These are phyloP conservation scores for Aphelenchoides avenae DNA, from an alignment of 1,140 invertebrate genomes.

Conservation along the genomic window DNA sequence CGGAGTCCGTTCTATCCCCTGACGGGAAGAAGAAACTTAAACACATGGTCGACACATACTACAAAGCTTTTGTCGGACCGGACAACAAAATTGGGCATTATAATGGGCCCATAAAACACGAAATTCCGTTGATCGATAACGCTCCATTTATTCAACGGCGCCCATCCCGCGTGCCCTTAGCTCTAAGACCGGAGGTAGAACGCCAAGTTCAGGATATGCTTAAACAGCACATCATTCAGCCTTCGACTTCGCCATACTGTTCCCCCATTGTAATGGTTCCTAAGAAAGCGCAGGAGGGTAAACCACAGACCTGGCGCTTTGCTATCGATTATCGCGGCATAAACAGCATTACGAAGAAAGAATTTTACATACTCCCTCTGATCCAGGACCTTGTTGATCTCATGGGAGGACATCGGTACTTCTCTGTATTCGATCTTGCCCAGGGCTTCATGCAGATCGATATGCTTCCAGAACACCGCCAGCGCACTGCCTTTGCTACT, in stretches of 20 bases:
- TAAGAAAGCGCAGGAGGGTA: constrained; percentile 24
- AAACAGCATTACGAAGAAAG: constrained; percentile 5
- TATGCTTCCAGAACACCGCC: neutral
- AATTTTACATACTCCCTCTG: constrained; percentile 10
- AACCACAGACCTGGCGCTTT: constrained; percentile 17
- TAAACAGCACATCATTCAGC: constrained; percentile 19
- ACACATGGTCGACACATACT: neutral
- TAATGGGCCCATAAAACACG: constrained; percentile 11
- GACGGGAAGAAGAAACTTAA: neutral
- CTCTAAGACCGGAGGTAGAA: constrained; percentile 19
- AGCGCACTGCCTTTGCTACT: constrained; percentile 15
- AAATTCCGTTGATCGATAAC: neutral
- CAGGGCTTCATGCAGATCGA: constrained; percentile 12
- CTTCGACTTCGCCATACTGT: constrained; percentile 13
- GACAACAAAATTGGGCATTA: constrained; percentile 21
- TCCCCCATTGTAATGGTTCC: constrained; percentile 24
- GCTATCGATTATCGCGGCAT: constrained; percentile 22
- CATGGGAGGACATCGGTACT: constrained; percentile 5
- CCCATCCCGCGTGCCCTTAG: constrained; percentile 9
- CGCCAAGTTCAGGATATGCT: constrained; percentile 30
- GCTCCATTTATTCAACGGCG: neutral
- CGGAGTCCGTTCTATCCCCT: neutral
- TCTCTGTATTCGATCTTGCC: constrained; percentile 4
- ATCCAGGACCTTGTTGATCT: constrained; percentile 11
- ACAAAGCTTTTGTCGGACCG: neutral